Evolutionary conservation across 2,888 invertebrate species (phyloP), one percentile per base, ranked within the genome.

Genomic region (Cephonodes hylas): DNA sequence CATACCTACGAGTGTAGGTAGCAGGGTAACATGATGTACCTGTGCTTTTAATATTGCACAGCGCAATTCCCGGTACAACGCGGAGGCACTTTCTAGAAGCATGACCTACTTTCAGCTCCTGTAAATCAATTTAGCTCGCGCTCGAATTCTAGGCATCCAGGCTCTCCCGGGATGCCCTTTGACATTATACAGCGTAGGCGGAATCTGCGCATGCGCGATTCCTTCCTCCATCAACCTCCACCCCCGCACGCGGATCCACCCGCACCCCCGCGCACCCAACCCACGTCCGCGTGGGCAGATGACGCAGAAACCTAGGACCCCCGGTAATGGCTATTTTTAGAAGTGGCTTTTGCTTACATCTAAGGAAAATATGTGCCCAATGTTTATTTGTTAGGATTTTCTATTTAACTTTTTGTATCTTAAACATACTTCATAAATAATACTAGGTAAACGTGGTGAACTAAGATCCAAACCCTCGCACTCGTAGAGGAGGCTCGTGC

Each of bases 101-200:
- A 58, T 74, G 74, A 76, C 78, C 76, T 74, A 74, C 56, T 71
- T 78, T 67, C 65, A 59, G 38, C 42, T 61, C 60, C 34, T 62
- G 64, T 71, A 76, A 83, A 84, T 86, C 85, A 83, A 84, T 85
- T 75, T 76, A 79, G 81, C 78, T 69, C 68, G 67, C 67, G 66
- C 64, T 69, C 73, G 69, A 64, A 70, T 72, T 79, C 86, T 85
- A 86, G 85, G 78, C 66, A 79, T 80, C 77, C 80, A 83, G 81
- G 77, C 72, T 73, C 68, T 77, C 81, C 86, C 84, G 85, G 86
- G 86, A 66, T 85, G 89, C 86, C 89, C 91, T 89, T 85, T 90
- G 90, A 87, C 91, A 91, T 90, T 91, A 76, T 73, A 64, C 62
- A 65, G 71, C 25, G 80, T 79, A 73, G 83, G 82, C 71, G 78